A percentile compares a stretch with the other conserved stretches of the same genome.
phyloP scores from a whole-genome alignment of 2,888 invertebrate genomes.

The Rhagonycha lutea region DNA sequence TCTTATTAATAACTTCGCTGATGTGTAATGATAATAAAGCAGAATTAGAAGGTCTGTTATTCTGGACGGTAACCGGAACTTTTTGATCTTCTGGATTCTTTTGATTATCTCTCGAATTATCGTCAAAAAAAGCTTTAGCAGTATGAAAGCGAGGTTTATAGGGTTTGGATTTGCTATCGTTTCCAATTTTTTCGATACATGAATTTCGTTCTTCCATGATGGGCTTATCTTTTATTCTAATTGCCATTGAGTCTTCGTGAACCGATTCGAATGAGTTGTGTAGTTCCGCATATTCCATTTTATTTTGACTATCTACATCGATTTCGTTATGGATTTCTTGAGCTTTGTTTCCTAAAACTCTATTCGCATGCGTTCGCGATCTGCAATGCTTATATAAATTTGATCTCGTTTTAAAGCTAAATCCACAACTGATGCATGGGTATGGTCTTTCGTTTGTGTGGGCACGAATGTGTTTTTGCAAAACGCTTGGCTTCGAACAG shows the following conservation, averaged over 20 bases:
- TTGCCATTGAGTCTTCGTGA: slow-evolving; percentile 1
- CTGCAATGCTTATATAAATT: slow-evolving; percentile 89
- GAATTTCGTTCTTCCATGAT: not conserved
- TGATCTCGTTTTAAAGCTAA: slow-evolving; percentile 92
- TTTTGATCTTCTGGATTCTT: slow-evolving; percentile 32
- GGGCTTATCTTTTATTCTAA: not conserved
- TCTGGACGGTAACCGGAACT: slow-evolving; percentile 30
- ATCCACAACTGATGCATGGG: slow-evolving; percentile 86
- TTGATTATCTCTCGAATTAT: slow-evolving; percentile 46
- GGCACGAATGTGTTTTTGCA: slow-evolving; percentile 91
- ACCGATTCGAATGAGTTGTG: slow-evolving; percentile 10
- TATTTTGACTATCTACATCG: slow-evolving; percentile 31
- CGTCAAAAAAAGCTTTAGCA: slow-evolving; percentile 44
- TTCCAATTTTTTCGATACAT: not conserved
- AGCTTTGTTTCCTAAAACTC: slow-evolving; percentile 53
- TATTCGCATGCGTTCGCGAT: slow-evolving; percentile 55
- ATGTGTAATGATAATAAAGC: slow-evolving; percentile 81
- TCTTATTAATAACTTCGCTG: slow-evolving; percentile 87
- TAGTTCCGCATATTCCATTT: slow-evolving; percentile 21
- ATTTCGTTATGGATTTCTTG: slow-evolving; percentile 36
- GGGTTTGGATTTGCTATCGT: slow-evolving; percentile 48
- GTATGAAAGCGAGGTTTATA: slow-evolving; percentile 60
- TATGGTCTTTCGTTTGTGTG: slow-evolving; percentile 93
- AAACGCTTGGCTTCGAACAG: slow-evolving; percentile 91
- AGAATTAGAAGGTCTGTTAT: slow-evolving; percentile 57